phyloP scores from a whole-genome alignment of 2,888 invertebrate species.

The Myathropa florea region DNA sequence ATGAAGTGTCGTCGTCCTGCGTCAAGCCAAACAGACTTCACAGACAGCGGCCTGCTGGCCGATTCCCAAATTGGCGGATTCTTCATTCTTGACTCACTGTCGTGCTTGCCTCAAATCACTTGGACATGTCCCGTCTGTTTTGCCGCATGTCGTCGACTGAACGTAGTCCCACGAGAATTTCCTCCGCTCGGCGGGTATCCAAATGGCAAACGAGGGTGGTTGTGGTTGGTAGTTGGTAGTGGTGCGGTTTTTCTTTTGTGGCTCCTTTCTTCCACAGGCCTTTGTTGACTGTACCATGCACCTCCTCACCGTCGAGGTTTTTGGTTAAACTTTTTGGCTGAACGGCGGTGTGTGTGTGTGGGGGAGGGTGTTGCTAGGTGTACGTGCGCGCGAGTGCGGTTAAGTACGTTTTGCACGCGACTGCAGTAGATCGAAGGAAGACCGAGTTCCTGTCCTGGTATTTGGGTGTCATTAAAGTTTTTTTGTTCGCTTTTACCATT shows the following conservation, averaged over 20 bases:
- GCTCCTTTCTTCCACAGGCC: not conserved
- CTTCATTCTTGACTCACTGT: conserved; percentile 78
- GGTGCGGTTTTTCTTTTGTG: conserved; percentile 24
- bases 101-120: conserved; percentile 2
- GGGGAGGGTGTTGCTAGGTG: not conserved
- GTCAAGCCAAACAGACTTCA: conserved; percentile 85
- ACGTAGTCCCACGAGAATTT: conserved; percentile 11
- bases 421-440: conserved; percentile 22
- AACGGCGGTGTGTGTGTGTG: not conserved
- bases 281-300: conserved; percentile 49
- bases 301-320: conserved; percentile 38
- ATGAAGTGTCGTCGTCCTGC: conserved; percentile 78
- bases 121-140: conserved; percentile 35
- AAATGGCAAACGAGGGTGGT: conserved; percentile 42
- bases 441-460: conserved; percentile 16
- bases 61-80: conserved; percentile 83
- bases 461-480: conserved; percentile 52
- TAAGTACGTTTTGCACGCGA: conserved; percentile 78
- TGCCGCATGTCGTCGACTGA: conserved; percentile 56
- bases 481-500: conserved; percentile 20
- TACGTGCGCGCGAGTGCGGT: conserved; percentile 71
- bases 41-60: conserved; percentile 84
- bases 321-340: conserved; percentile 19
- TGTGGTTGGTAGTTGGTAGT: conserved; percentile 5
- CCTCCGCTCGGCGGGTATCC: conserved; percentile 32